Evolutionary conservation across 2,113 vertebrate species (phyloP).

Genomic region (Microcebus murinus): DNA sequence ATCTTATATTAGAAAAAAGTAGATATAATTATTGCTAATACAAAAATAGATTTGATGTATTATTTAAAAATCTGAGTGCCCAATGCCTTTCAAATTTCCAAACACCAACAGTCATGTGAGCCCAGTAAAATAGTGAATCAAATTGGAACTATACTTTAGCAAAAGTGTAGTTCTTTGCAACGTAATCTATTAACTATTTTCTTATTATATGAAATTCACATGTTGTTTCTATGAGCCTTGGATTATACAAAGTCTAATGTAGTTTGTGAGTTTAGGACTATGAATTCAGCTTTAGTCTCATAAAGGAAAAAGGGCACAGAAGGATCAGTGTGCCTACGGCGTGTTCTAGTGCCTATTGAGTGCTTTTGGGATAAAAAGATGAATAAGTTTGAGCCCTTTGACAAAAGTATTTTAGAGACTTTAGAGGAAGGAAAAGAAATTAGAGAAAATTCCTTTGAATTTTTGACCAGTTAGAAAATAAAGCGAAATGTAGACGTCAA

Average conservation of each 20-base stretch:
- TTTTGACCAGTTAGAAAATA: conserved; percentile 49
- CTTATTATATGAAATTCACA: not conserved
- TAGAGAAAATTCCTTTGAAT: conserved; percentile 50
- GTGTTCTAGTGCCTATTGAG: not conserved
- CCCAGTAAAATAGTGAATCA: not conserved
- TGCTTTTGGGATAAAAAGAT: not conserved
- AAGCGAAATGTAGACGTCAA: conserved; percentile 41
- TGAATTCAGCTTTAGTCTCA: not conserved
- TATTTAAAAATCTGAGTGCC: not conserved
- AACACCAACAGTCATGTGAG: not conserved
- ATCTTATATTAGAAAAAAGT: not conserved
- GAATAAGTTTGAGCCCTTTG: not conserved
- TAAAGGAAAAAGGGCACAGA: not conserved
- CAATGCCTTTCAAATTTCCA: not conserved
- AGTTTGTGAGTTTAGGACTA: conserved; percentile 35
- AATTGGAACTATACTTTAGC: not conserved
- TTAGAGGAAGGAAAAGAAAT: conserved; percentile 30
- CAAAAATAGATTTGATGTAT: conserved; percentile 4
- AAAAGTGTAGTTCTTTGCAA: not conserved
- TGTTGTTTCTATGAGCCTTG: not conserved
- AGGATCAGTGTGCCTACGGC: not conserved
- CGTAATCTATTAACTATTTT: conserved; percentile 53
- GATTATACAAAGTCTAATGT: conserved; percentile 26
- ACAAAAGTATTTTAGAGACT: not conserved
- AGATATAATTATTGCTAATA: not conserved